Evolutionary conservation across 2,888 invertebrate genomes (phyloP).

Genomic region (Cephus rjabovi): DNA sequence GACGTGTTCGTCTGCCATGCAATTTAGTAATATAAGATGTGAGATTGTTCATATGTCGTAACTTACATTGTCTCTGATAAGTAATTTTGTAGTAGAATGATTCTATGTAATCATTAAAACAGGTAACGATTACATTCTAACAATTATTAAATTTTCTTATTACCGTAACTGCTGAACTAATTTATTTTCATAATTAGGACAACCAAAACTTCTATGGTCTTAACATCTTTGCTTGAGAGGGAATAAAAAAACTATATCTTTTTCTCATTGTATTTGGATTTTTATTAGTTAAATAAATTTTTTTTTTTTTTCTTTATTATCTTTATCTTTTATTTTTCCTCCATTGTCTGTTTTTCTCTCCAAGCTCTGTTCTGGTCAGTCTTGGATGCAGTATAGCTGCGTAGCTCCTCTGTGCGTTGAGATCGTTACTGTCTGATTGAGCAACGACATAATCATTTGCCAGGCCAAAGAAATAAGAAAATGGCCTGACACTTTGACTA

Average conservation of each 20-base stretch:
- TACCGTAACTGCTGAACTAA: neutral
- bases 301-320: neutral
- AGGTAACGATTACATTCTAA: neutral
- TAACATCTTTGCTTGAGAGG: neutral
- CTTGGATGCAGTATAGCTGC: neutral
- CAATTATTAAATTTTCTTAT: neutral
- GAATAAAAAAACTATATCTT: neutral
- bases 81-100: neutral
- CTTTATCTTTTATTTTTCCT: neutral
- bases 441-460: neutral
- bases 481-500: neutral
- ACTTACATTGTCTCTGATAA: neutral
- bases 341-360: neutral
- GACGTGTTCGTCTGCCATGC: neutral
- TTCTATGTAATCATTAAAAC: neutral
- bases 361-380: neutral
- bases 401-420: neutral
- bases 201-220: neutral
- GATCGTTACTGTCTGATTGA: neutral
- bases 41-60: neutral
- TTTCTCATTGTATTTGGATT: neutral
- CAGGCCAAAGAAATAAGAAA: neutral
- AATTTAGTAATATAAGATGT: neutral
- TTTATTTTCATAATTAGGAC: neutral
- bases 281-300: neutral